Conservation (phyloP, 23 tunicate genomes). For the Aplidium turbinatum region DNA sequence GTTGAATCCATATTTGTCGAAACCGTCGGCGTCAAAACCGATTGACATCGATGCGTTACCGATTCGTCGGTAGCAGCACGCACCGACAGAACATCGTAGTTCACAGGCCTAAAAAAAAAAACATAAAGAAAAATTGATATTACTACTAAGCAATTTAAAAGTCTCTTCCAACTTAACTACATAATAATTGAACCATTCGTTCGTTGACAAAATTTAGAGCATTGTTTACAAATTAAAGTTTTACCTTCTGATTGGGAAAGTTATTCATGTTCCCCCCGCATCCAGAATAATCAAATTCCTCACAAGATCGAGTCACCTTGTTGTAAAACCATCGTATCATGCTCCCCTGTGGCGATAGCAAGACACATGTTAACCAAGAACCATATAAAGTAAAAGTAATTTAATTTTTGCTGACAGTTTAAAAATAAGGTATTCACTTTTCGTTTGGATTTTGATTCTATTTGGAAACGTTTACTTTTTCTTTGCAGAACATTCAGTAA, state of each 20-base stretch:
- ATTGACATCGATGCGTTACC: slow-evolving; percentile 37
- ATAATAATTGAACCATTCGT: too few species aligned
- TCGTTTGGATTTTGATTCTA: too few species aligned
- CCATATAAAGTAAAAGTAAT: too few species aligned
- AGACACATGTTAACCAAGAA: too few species aligned
- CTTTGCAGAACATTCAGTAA: too few species aligned
- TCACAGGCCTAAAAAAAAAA: slow-evolving; percentile 54
- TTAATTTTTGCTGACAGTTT: too few species aligned
- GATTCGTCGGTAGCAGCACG: slow-evolving; percentile 74
- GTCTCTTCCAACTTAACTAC: too few species aligned
- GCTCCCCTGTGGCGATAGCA: too few species aligned
- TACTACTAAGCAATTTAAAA: too few species aligned
- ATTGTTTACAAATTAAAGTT: not conserved
- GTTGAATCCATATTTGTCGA: slow-evolving; percentile 85
- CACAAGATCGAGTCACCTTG: slow-evolving; percentile 38
- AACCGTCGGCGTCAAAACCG: slow-evolving; percentile 76
- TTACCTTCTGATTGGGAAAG: slow-evolving; percentile 66
- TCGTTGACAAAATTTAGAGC: not conserved
- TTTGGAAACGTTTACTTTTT: too few species aligned
- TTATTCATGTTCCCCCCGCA: slow-evolving; percentile 85
- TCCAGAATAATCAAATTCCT: slow-evolving; percentile 61
- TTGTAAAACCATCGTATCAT: slow-evolving; percentile 63
- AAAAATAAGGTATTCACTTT: too few species aligned
- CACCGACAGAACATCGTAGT: slow-evolving; percentile 76
- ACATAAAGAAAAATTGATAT: too few species aligned